A percentile compares a stretch with the other conserved stretches of the same genome.
phyloP scores from a whole-genome alignment of 2,797 vertebrate genomes.

The Spea hammondii region DNA sequence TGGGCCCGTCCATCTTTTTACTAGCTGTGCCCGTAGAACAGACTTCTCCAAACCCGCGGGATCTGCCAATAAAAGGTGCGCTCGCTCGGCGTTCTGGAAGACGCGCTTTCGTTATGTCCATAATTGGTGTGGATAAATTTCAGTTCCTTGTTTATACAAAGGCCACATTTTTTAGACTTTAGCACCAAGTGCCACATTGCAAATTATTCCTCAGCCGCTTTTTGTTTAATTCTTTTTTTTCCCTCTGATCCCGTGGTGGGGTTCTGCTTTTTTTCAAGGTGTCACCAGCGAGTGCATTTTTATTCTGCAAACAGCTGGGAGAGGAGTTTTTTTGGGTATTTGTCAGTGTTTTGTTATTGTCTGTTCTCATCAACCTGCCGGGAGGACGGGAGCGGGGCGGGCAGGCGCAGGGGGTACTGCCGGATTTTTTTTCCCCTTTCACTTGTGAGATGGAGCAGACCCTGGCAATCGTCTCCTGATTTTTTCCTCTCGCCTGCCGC shows the following conservation, averaged over 20 bases:
- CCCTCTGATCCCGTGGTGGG: slow-evolving; percentile 65
- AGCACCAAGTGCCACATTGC: slow-evolving; percentile 86
- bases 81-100: slow-evolving; percentile 54
- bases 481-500: slow-evolving; percentile 64
- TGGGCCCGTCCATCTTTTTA: not conserved
- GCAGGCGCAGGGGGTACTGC: slow-evolving; percentile 37
- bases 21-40: not conserved
- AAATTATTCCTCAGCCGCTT: slow-evolving; percentile 85
- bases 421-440: slow-evolving; percentile 74
- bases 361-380: slow-evolving; percentile 69
- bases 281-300: slow-evolving; percentile 79
- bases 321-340: slow-evolving; percentile 59
- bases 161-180: slow-evolving; percentile 97
- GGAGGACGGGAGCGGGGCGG: slow-evolving; percentile 58
- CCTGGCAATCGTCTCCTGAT: slow-evolving; percentile 79
- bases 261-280: slow-evolving; percentile 99
- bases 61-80: slow-evolving; percentile 68
- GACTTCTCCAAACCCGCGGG: not conserved
- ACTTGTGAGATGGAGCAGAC: slow-evolving; percentile 96
- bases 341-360: slow-evolving; percentile 72
- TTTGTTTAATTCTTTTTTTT: slow-evolving; percentile 96
- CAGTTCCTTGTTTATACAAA: slow-evolving; percentile 95
- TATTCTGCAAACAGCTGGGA: slow-evolving; percentile 71
- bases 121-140: slow-evolving; percentile 97
- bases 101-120: slow-evolving; percentile 80